Evolutionary conservation across 2,113 vertebrate species (phyloP), one percentile per base, ranked within the genome.

Genomic region (Syngnathus floridae): DNA sequence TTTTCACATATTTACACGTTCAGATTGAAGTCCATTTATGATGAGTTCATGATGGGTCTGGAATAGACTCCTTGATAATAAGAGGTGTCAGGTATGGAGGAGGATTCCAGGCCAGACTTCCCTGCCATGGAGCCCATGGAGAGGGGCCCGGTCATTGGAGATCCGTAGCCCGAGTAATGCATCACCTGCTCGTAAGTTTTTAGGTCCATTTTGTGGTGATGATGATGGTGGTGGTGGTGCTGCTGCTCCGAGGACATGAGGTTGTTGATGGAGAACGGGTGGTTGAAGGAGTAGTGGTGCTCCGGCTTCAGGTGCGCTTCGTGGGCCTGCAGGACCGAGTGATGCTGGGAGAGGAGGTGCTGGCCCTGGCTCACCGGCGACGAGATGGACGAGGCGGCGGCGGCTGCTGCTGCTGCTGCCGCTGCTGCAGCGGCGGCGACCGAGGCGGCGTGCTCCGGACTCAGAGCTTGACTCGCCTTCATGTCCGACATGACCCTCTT

Each of bases 111-210:
- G 70, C 91, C 91, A 31, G 89, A 82, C 93, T 99, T 99, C 85
- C 95, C 95, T 83, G 93, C 93, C 90, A 97, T 92, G 4, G 95
- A 87, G 59, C 94, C 93, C 95, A 98, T 96, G 80, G 95, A 94
- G 69, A 99, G 88, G 68, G 94, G 93, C 52, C 94, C 92, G 0
- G 95, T 81, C 95, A 98, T 94, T 16, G 95, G 94, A 5, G 97
- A 99, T 19, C 93, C 92, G 0, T 98, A 98, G 62, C 95, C 94
- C 0, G 95, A 93, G 80, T 98, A 99, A 80, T 97, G 97, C 97
- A 99, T 97, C 88, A 96, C 95, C 90, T 98, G 97, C 89, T 99
- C 97, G 7, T 99, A 99, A 73, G 97, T 93, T 87, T 99, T 99
- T 84, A 98, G 91, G 94, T 99, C 95, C 95, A 98, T 97, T 96